phyloP scores from a whole-genome alignment of 1,140 invertebrate species.

The Samia ricini region DNA sequence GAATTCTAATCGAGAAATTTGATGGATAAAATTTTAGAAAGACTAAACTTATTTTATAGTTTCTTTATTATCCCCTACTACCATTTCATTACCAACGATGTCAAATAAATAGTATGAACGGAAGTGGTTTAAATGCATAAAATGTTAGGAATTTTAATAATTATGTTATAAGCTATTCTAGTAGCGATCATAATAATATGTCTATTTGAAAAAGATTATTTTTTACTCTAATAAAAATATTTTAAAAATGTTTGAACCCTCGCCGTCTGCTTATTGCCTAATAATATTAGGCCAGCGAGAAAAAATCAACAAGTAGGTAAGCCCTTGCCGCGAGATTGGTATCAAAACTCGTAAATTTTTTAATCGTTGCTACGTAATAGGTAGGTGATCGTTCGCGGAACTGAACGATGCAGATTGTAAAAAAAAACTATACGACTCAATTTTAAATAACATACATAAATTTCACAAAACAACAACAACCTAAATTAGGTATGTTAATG shows the following conservation, averaged over 20 bases:
- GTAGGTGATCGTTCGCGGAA: conserved; percentile 16
- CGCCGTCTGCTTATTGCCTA: background rate
- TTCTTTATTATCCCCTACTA: no score
- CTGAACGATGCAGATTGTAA: background rate
- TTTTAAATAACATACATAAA: conserved; percentile 5
- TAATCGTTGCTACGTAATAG: conserved; percentile 13
- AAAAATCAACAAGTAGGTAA: conserved; percentile 6
- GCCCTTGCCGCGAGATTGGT: conserved; percentile 11
- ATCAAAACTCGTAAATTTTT: conserved; percentile 23
- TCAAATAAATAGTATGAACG: background rate
- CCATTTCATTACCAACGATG: no score
- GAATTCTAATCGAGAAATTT: no score
- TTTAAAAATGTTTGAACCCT: background rate
- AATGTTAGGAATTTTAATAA: background rate
- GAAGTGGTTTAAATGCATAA: background rate
- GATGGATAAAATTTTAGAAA: no score
- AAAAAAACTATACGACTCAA: conserved; percentile 14
- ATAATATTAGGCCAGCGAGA: background rate
- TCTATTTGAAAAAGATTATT: background rate
- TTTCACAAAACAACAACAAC: background rate
- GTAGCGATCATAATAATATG: background rate
- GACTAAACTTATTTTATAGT: no score
- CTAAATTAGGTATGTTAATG: background rate
- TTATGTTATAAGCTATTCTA: background rate
- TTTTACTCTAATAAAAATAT: background rate